Conservation (phyloP, 1,140 invertebrate genomes). For the Cotesia vestalis region DNA sequence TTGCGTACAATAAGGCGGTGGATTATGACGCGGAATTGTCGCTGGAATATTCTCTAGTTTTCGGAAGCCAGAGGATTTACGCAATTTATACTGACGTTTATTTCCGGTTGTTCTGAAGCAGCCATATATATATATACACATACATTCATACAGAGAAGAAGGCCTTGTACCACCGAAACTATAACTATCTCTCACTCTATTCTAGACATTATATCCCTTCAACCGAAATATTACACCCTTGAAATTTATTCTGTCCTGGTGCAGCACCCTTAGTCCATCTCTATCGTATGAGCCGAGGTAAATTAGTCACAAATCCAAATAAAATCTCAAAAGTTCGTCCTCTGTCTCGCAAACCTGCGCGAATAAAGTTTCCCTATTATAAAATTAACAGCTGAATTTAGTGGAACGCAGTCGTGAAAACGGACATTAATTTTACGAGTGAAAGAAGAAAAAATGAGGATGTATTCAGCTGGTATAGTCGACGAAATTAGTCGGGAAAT, state of each 20-base stretch:
- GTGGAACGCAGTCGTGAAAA: no score
- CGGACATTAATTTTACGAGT: no score
- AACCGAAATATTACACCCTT: constrained; percentile 1
- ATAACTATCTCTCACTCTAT: not conserved
- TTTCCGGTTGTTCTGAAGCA: constrained; percentile 29
- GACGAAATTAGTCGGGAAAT: not conserved
- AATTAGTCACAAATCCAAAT: no score
- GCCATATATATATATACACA: not conserved
- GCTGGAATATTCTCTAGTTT: constrained; percentile 31
- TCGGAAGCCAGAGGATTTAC: constrained; percentile 26
- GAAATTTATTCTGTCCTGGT: not conserved
- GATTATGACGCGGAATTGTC: constrained; percentile 37
- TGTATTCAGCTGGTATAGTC: not conserved
- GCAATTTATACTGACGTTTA: constrained; percentile 26
- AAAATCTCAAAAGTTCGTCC: no score
- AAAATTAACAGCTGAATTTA: no score
- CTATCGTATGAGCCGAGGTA: no score
- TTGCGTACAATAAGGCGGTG: constrained; percentile 24
- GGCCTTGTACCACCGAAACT: no score
- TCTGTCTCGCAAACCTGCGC: no score
- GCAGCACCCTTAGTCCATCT: not conserved
- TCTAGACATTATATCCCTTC: not conserved
- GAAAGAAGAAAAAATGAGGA: no score
- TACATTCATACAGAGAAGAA: constrained; percentile 10
- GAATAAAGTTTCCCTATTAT: no score